Percentiles rank a stretch among this genome's conserved stretches.
Evolutionary conservation across 2,113 vertebrate species (phyloP).

Genomic region (Corynorhinus townsendii): DNA sequence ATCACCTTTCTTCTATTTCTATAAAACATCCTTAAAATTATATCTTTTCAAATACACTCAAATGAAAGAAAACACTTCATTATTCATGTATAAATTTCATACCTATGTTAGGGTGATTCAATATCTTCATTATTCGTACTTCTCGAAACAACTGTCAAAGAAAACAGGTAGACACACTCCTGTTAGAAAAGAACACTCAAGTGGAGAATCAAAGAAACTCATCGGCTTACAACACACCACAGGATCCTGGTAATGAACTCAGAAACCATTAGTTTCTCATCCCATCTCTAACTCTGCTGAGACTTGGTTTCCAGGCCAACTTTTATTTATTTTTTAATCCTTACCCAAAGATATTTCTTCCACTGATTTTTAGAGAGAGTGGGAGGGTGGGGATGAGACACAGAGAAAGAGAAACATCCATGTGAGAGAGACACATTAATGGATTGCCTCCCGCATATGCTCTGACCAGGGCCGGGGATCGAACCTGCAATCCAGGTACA

Average conservation of each 20-base stretch:
- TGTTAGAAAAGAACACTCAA: conserved; percentile 1
- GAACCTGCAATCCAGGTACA: too few species aligned
- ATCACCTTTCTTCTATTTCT: background rate
- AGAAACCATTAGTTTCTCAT: background rate
- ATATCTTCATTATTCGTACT: conserved; percentile 98
- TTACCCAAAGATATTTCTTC: too few species aligned
- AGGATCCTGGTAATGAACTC: background rate
- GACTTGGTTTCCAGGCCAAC: background rate
- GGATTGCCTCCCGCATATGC: too few species aligned
- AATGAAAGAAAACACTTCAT: background rate
- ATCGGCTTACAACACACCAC: background rate
- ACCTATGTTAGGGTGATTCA: conserved; percentile 99
- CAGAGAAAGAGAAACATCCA: too few species aligned
- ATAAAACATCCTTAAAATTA: background rate
- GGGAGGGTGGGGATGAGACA: too few species aligned
- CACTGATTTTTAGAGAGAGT: too few species aligned
- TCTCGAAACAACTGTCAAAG: conserved; percentile 94
- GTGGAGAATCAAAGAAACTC: background rate
- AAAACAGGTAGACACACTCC: conserved; percentile 50
- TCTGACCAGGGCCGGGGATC: too few species aligned
- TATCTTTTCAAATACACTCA: background rate
- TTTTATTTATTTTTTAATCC: background rate
- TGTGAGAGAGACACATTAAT: too few species aligned
- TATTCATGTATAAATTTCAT: conserved; percentile 60
- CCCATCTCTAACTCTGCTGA: background rate